Base-by-base conservation (phyloP, 1,140 invertebrate species). In the Lasaia peninsularis region DNA sequence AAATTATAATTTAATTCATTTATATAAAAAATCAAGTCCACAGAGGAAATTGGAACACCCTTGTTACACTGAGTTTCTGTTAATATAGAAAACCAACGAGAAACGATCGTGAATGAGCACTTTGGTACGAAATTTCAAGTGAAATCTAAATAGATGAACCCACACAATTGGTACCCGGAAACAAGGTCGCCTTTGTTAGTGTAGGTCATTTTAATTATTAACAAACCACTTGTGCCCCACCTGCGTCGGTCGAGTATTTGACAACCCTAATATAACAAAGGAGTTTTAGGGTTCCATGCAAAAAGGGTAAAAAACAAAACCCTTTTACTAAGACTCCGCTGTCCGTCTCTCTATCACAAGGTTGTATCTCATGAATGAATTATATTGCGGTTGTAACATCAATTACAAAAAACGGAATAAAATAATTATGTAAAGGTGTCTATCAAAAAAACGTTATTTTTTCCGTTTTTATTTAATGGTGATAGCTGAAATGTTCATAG, bases 81-180 rank as follows among this genome's bases (percentile, higher is more conserved):
- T 48, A 48, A 48, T 52, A 33, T 11, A 12, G 50, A 33, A 52
- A 52, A 31, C 28, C 28, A 28, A 52, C 32, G 50, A 33, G 12
- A 31, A 33, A 32, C 28, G 24, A n/a, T 12, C 4, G 10, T 52
- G 50, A 32, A 52, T 33, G 18, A 52, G 50, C 14, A 32, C 24
- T 31, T 32, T 31, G 3, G 35, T 11, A 11, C 11, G 44, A 58
- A 49, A 44, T 65, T 60, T 62, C 55, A 54, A 62, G 59, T 58
- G 59, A 60, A 65, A 62, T 59, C 63, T 60, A 65, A 65, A 61
- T 61, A 61, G 63, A 60, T 61, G 59, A 62, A 58, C 58, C 52
- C 56, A 62, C 56, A 37, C 44, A 48, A 48, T 48, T 48, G 44
- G 44, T 48, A 48, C 44, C 44, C 44, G 44, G 44, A 48, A 48